Evolutionary conservation across 2,888 invertebrate genomes (phyloP).

Genomic region (Lampropteryx suffumata): DNA sequence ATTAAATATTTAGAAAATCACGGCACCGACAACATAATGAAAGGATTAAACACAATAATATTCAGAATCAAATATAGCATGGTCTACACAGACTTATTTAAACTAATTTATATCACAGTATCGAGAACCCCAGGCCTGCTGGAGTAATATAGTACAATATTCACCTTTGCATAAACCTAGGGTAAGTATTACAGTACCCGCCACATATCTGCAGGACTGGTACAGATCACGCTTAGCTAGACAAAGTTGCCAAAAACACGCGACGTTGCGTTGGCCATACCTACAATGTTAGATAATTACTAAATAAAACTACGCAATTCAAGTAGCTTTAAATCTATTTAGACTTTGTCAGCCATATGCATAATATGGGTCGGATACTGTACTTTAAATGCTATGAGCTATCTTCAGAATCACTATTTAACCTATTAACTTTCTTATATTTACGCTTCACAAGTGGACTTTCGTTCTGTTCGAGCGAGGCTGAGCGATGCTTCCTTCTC

Average conservation of each 20-base stretch:
- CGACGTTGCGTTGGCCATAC: no score
- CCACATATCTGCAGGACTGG: not conserved
- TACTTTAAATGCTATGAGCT: conserved; percentile 43
- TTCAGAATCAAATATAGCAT: conserved; percentile 10
- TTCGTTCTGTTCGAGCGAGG: conserved; percentile 38
- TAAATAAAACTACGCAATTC: no score
- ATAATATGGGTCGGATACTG: not conserved
- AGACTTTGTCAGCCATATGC: not conserved
- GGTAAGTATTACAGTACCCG: not conserved
- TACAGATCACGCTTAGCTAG: no score
- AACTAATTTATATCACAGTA: conserved; percentile 57
- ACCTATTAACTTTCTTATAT: conserved; percentile 51
- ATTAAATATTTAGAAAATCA: conserved; percentile 8
- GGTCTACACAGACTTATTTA: conserved; percentile 1
- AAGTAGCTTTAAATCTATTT: no score
- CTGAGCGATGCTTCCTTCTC: conserved; percentile 39
- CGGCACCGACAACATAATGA: not conserved
- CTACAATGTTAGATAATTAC: no score
- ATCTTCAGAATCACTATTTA: conserved; percentile 75
- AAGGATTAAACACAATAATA: not conserved
- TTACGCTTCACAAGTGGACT: conserved; percentile 61
- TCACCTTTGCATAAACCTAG: not conserved
- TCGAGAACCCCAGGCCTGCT: conserved; percentile 26
- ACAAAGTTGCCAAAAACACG: no score
- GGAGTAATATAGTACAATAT: conserved; percentile 18